Evolutionary conservation across 2,888 invertebrate species (phyloP).

Genomic region (Zygaena filipendulae): DNA sequence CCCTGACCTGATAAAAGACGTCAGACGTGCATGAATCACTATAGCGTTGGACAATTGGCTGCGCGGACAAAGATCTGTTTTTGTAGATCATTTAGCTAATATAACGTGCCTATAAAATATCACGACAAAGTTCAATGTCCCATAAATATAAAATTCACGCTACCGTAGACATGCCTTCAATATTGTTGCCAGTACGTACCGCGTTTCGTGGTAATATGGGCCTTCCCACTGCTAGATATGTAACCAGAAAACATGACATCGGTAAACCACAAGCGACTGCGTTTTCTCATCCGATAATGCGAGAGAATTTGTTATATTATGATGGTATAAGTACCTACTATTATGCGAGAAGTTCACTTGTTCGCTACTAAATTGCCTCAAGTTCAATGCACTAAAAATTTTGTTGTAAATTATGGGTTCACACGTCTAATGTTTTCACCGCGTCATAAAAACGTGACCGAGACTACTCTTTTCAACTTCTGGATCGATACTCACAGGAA

Average conservation of each 20-base stretch:
- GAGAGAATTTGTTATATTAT: too few relatives aligned
- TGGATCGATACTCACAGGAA: constrained; percentile 51
- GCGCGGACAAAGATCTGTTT: constrained; percentile 14
- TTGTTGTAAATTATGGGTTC: constrained; percentile 60
- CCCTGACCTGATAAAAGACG: constrained; percentile 16
- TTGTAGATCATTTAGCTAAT: constrained; percentile 14
- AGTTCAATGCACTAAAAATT: constrained; percentile 58
- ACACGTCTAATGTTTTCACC: constrained; percentile 61
- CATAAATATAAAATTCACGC: too few relatives aligned
- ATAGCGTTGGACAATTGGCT: constrained; percentile 13
- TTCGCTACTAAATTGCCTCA: constrained; percentile 47
- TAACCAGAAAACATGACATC: too few relatives aligned
- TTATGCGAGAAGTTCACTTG: constrained; percentile 39
- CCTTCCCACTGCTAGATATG: too few relatives aligned
- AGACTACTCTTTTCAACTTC: constrained; percentile 40
- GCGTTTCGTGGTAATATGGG: too few relatives aligned
- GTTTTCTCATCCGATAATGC: too few relatives aligned
- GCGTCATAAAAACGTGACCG: constrained; percentile 50
- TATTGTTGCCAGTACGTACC: too few relatives aligned
- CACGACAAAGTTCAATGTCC: constrained; percentile 18
- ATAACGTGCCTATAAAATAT: constrained; percentile 20
- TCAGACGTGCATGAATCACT: constrained; percentile 15
- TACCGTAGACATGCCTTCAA: too few relatives aligned
- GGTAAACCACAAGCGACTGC: too few relatives aligned
- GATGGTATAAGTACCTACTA: too few relatives aligned